Evolutionary conservation across 2,797 vertebrate genomes (phyloP).

Genomic region (Fistularia commersonii): DNA sequence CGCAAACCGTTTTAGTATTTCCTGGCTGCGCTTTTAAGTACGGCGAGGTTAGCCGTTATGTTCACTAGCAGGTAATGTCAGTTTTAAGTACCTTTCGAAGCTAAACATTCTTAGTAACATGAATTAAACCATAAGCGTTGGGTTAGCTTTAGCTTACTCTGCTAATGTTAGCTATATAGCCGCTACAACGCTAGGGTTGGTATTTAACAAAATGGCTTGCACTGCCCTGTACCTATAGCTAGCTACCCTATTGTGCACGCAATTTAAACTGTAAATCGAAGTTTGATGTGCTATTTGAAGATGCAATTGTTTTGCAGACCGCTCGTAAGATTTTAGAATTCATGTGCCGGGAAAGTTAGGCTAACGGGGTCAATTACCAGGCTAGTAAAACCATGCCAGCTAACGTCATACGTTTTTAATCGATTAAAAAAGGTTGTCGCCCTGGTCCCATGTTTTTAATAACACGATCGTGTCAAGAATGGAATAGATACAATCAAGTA

Average conservation of each 20-base stretch:
- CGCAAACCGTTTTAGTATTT: neutral
- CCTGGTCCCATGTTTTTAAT: too few species aligned
- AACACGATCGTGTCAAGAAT: too few species aligned
- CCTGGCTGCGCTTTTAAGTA: neutral
- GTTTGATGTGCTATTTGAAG: too few species aligned
- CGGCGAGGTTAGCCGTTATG: rapidly evolving
- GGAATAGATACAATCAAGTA: too few species aligned
- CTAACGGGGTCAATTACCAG: slow-evolving; percentile 21
- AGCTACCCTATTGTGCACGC: neutral
- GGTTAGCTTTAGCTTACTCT: slow-evolving; percentile 22
- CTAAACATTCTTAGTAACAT: neutral
- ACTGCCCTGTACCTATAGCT: neutral
- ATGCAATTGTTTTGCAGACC: too few species aligned
- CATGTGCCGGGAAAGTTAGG: slow-evolving; percentile 21
- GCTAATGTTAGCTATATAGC: slow-evolving; percentile 36
- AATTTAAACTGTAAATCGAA: too few species aligned
- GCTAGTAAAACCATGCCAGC: neutral
- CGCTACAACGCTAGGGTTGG: slow-evolving; percentile 12
- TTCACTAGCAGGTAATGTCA: rapidly evolving
- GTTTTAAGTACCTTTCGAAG: neutral
- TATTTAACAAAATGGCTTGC: slow-evolving; percentile 48
- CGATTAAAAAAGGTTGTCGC: too few species aligned
- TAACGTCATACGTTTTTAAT: neutral
- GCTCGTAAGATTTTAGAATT: neutral
- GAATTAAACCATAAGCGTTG: slow-evolving; percentile 17